Conservation (phyloP, 92 coral and sea anemone species). For the Hydrozoanthus gracilis region DNA sequence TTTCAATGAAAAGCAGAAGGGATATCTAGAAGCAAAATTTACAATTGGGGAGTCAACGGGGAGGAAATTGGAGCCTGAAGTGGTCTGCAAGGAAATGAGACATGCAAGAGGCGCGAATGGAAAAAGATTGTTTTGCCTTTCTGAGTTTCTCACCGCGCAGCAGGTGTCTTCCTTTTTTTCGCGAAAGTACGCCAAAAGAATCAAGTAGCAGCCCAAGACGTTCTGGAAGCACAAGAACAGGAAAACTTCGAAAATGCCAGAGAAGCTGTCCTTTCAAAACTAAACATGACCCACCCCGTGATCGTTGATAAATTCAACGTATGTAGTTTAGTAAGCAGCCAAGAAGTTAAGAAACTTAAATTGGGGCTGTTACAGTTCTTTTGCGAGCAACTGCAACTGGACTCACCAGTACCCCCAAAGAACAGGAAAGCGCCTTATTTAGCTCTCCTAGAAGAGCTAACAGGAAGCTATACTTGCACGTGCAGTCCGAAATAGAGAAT, state of each 20-base stretch:
- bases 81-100: neutral
- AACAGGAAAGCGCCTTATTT: neutral
- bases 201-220: too few species aligned
- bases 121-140: neutral
- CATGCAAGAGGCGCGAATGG: neutral
- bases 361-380: neutral
- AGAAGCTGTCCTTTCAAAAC: too few species aligned
- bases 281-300: too few species aligned
- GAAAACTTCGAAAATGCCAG: too few species aligned
- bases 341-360: too few species aligned
- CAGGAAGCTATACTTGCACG: neutral
- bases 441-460: neutral
- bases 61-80: neutral
- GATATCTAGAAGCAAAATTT: constrained; percentile 1
- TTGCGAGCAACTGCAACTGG: neutral
- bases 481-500: neutral
- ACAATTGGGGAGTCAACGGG: constrained; percentile 8
- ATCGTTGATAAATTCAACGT: too few species aligned
- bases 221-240: too few species aligned
- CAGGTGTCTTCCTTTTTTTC: neutral
- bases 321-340: too few species aligned
- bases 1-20: constrained; percentile 5
- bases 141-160: neutral
- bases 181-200: too few species aligned
- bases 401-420: neutral